Percentiles rank a stretch among this genome's conserved stretches.
phyloP scores from a whole-genome alignment of 2,797 vertebrate genomes.

The Syngnathus rostellatus region DNA sequence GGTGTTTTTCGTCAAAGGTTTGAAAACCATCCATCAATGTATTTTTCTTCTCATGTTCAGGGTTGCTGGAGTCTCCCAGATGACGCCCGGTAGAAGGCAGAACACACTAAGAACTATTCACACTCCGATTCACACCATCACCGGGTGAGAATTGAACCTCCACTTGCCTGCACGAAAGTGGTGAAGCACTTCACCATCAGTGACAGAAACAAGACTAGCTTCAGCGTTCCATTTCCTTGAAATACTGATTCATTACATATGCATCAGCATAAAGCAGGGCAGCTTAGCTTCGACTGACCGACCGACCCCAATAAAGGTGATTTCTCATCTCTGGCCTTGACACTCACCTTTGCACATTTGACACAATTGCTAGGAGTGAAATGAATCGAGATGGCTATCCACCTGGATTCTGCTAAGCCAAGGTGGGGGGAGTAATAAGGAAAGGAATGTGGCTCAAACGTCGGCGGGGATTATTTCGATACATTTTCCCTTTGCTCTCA shows the following conservation, averaged over 20 bases:
- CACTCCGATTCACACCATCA: not conserved
- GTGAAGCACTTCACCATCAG: not conserved
- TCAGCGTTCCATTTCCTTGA: constrained; percentile 15
- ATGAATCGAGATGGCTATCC: constrained; percentile 49
- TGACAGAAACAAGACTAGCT: constrained; percentile 8
- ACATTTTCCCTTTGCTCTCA: constrained; percentile 35
- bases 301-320: constrained; percentile 11
- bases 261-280: constrained; percentile 34
- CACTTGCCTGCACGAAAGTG: not conserved
- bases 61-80: too few species aligned
- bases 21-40: too few species aligned
- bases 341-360: constrained; percentile 42
- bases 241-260: constrained; percentile 43
- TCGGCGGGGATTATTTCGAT: constrained; percentile 54
- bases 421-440: constrained; percentile 57
- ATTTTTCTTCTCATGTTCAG: too few species aligned
- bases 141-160: not conserved
- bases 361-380: constrained; percentile 29
- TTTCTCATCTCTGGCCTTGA: constrained; percentile 29
- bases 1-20: too few species aligned
- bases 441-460: constrained; percentile 59
- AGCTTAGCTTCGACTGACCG: constrained; percentile 27
- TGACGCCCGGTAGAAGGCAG: too few species aligned
- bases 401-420: constrained; percentile 50
- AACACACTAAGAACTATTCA: too few species aligned